Evolutionary conservation across 2,888 invertebrate species (phyloP), one percentile per base, ranked within the genome.

Genomic region (Drosophila nr. fundita): DNA sequence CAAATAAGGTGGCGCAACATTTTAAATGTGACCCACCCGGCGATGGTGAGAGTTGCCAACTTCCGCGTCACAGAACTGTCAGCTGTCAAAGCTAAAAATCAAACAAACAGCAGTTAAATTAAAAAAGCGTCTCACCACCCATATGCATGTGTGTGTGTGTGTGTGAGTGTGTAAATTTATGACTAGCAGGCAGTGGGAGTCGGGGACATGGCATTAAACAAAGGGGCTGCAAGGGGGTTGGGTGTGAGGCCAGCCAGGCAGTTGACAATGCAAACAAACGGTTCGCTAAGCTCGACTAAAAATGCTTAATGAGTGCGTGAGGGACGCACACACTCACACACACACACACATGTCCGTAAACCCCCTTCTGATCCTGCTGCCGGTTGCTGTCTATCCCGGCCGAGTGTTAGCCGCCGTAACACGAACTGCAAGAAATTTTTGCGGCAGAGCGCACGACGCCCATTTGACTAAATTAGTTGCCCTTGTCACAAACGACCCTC

Each of bases 401-500:
- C 61, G 64, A 49, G 38, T 58, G 48, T 42, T 59, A 57, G 45
- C 53, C 32, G 62, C 59, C 65, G 45, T n/a, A 18, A 60, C 72
- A 61, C 42, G 62, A 77, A 60, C 76, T 84, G 65, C 73, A 87
- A 82, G 88, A 80, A 86, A 85, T 84, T 70, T 70, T 87, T 89
- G 84, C 84, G 87, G 80, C 88, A 68, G 76, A 88, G 78, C 76
- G 73, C 82, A 81, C 73, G 68, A 76, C 81, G 87, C 82, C 74
- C 84, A 82, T 89, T 89, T 87, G 89, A 89, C 89, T 84, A 89
- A 85, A 85, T 85, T 85, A 85, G 89, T 84, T 85, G 84, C 87
- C 85, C 84, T 89, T 85, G 89, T 85, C 89, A 83, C 89, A 86
- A 89, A 83, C 89, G 89, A 80, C 89, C 83, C 89, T 64, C 62